Evolutionary conservation across 2,888 invertebrate species (phyloP).

Genomic region (Tuberolachnus salignus): DNA sequence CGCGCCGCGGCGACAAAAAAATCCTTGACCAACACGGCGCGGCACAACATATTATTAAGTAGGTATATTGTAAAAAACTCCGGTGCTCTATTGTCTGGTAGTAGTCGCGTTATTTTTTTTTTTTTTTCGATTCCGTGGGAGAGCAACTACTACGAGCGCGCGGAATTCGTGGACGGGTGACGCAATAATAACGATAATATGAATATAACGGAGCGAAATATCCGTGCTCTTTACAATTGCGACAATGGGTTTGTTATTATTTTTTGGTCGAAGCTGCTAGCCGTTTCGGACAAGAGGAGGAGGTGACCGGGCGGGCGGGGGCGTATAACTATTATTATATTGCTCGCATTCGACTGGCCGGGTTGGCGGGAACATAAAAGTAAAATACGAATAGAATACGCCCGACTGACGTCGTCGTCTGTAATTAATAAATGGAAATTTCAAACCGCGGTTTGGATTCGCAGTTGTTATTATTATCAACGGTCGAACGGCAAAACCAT

Average conservation of each 20-base stretch:
- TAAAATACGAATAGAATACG: no score
- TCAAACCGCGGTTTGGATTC: not conserved
- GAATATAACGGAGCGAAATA: slow-evolving; percentile 1
- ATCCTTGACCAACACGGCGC: slow-evolving; percentile 26
- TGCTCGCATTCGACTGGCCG: no score
- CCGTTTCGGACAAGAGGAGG: no score
- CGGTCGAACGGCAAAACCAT: slow-evolving; percentile 45
- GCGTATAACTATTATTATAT: not conserved
- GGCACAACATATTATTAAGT: not conserved
- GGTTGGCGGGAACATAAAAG: no score
- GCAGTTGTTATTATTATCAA: not conserved
- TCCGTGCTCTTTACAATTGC: slow-evolving; percentile 12
- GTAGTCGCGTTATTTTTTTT: no score
- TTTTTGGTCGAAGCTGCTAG: not conserved
- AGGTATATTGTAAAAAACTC: not conserved
- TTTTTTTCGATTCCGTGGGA: slow-evolving; percentile 25
- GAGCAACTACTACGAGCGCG: not conserved
- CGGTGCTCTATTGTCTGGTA: slow-evolving; percentile 44
- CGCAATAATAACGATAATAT: slow-evolving; percentile 23
- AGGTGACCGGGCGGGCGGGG: slow-evolving; percentile 15
- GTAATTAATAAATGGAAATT: slow-evolving; percentile 38
- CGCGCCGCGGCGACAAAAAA: not conserved
- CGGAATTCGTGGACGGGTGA: slow-evolving; percentile 41
- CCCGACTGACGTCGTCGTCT: not conserved
- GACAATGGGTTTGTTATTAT: slow-evolving; percentile 24